These are phyloP conservation scores for Eristalis pertinax DNA, from an alignment of 2,888 invertebrate genomes.

Conservation along the genomic window DNA sequence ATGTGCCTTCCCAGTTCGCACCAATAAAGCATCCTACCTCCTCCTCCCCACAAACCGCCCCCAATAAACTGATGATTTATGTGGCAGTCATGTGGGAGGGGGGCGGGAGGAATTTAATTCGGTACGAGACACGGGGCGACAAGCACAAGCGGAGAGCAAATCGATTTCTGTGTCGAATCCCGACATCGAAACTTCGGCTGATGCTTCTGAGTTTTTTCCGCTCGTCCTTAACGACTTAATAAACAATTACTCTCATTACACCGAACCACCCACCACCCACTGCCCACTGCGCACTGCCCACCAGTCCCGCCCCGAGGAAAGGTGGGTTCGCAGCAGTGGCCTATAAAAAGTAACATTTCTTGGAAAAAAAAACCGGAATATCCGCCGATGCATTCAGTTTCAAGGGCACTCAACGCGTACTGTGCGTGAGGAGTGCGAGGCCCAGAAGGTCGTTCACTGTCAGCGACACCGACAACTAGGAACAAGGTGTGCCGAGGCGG, in stretches of 20 bases:
- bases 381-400: conserved; percentile 21
- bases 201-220: background rate
- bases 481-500: conserved; percentile 15
- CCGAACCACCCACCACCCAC: background rate
- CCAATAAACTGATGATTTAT: conserved; percentile 41
- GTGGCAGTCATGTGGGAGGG: conserved; percentile 11
- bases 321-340: background rate
- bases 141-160: background rate
- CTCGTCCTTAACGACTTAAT: conserved; percentile 8
- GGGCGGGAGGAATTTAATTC: conserved; percentile 14
- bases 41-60: background rate
- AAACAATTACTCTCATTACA: conserved; percentile 15
- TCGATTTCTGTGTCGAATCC: conserved; percentile 6
- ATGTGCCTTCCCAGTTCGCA: conserved; percentile 15
- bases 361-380: background rate
- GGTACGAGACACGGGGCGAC: background rate
- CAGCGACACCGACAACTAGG: background rate
- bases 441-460: background rate
- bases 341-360: conserved; percentile 26
- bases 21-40: conserved; percentile 13
- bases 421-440: background rate
- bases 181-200: background rate
- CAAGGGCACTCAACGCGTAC: conserved; percentile 24
- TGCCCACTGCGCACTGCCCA: background rate
- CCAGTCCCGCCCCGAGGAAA: background rate